Base-by-base conservation (phyloP, 1,140 invertebrate species). In the Zaprionus lachaisei region DNA sequence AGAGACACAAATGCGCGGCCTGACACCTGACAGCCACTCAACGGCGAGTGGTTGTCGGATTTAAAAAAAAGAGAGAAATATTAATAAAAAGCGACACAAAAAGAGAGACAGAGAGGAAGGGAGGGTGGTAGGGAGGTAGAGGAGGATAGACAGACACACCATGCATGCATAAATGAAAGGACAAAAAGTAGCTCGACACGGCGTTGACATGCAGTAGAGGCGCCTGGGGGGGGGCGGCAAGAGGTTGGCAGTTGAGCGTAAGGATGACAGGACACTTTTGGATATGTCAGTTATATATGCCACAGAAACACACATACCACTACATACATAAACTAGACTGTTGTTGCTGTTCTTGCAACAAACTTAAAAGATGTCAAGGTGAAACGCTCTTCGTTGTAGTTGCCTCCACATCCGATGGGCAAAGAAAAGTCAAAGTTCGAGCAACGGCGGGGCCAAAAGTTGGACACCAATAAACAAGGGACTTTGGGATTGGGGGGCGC, bases 11-110 rank as follows among this genome's bases (percentile, higher is more conserved):
- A 78, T 71, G 56, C 71, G 68, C 66, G 74, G 68, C 61, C 72
- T 87, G 84, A 87, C 84, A 84, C 84, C 84, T 87, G 84, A 89
- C 84, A 87, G 84, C 81, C 84, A 87, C 84, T 87, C 85, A 79
- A 84, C 84, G 75, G 72, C 78, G 85, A 87, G 84, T 87, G 84
- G 74, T 71, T 87, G 84, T 87, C 84, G 84, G 84, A 87, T 87
- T 89, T 84, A 67, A 71, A 79, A 85, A 73, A 80, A 83, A 55
- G 38, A 72, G 20, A 54, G 60, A 65, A 68, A 75, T 75, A 75
- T 71, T 75, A 75, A 75, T 75, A 75, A 75, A 75, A 75, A 64
- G 67, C 72, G 72, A 64, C 72, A 71, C 67, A 70, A 77, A 64
- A 74, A 55, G 54, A 76, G 65, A 74, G 20, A 49, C 61, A 55